A percentile compares a stretch with the other conserved stretches of the same genome.
Conservation (phyloP, 2,888 invertebrate species). For the Molorchus minor region DNA sequence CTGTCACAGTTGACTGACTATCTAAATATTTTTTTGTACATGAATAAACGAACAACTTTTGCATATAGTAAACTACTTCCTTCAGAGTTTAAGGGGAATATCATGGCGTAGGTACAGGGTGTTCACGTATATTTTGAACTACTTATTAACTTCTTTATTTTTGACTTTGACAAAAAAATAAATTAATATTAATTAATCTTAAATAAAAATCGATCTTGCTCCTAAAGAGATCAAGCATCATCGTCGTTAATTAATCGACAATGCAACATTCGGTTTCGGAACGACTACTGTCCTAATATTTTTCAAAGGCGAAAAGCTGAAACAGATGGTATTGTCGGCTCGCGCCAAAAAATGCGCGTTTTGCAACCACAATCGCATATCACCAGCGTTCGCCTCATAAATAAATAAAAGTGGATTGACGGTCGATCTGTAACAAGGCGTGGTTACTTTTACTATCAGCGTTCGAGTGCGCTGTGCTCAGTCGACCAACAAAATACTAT, state of each 20-base stretch:
- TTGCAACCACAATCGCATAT: constrained; percentile 33
- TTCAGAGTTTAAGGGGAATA: neutral
- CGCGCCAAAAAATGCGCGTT: constrained; percentile 14
- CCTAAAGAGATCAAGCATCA: neutral
- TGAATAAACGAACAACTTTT: too few species aligned
- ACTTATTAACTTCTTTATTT: neutral
- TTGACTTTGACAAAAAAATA: neutral
- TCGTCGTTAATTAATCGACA: neutral
- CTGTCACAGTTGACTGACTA: too few species aligned
- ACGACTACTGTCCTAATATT: neutral
- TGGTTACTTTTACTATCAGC: constrained; percentile 50
- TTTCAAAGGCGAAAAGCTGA: neutral
- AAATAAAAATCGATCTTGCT: neutral
- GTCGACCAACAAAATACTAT: constrained; percentile 50
- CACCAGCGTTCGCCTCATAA: constrained; percentile 38
- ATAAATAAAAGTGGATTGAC: constrained; percentile 44
- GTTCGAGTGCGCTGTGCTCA: constrained; percentile 45
- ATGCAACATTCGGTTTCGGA: neutral
- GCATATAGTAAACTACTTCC: neutral
- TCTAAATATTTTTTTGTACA: too few species aligned
- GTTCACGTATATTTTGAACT: too few species aligned
- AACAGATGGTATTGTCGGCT: neutral
- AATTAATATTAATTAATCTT: neutral
- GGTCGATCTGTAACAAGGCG: constrained; percentile 45
- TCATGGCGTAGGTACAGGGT: too few species aligned